phyloP scores from a whole-genome alignment of 2,888 invertebrate genomes.

The Pollenia labialis region DNA sequence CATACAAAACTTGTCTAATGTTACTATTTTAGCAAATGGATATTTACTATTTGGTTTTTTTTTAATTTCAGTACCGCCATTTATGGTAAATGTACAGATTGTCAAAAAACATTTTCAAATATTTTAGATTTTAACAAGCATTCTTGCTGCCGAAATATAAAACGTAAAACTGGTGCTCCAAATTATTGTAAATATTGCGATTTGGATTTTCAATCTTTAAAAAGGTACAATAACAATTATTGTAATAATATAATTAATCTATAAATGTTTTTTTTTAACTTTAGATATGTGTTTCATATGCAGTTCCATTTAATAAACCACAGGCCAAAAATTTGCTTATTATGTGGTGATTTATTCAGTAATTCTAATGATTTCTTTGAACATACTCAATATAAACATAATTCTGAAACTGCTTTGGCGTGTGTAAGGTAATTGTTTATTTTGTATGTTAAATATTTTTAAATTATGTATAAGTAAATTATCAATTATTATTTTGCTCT shows the following conservation, averaged over 20 bases:
- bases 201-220: conserved; percentile 80
- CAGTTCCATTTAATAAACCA: conserved; percentile 82
- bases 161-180: conserved; percentile 76
- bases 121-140: conserved; percentile 82
- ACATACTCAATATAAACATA: conserved; percentile 81
- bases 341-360: conserved; percentile 78
- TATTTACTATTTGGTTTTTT: background rate
- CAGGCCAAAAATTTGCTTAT: conserved; percentile 80
- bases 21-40: background rate
- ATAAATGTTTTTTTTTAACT: too few species aligned
- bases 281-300: conserved; percentile 82
- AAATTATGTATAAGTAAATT: background rate
- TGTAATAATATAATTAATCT: too few species aligned
- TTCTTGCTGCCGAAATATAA: conserved; percentile 79
- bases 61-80: conserved; percentile 63
- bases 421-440: conserved; percentile 76
- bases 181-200: conserved; percentile 79
- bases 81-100: conserved; percentile 78
- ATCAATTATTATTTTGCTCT: background rate
- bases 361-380: conserved; percentile 81
- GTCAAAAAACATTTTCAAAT: conserved; percentile 79
- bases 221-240: conserved; percentile 76
- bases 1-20: too few species aligned
- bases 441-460: background rate
- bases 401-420: conserved; percentile 76